Evolutionary conservation across 2,113 vertebrate species (phyloP).

Genomic region (Scomber colias): DNA sequence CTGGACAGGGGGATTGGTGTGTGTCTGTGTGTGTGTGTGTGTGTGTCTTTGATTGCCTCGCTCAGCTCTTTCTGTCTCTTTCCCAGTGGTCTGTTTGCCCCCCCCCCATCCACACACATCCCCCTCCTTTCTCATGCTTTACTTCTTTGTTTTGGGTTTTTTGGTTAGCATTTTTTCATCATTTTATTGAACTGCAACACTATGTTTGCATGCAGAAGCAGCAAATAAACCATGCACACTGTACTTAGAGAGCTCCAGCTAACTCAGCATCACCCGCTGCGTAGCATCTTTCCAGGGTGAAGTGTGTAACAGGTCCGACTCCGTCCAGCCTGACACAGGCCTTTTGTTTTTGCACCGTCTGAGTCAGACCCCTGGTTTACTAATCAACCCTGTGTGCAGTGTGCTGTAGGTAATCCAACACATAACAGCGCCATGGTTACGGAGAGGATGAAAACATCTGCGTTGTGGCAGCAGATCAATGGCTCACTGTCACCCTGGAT

Average conservation of each 20-base stretch:
- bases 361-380: slow-evolving; percentile 61
- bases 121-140: slow-evolving; percentile 23
- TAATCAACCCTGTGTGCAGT: slow-evolving; percentile 65
- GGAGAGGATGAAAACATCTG: slow-evolving; percentile 79
- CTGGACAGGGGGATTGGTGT: slow-evolving; percentile 67
- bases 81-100: slow-evolving; percentile 30
- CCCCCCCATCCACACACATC: background rate
- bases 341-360: slow-evolving; percentile 43
- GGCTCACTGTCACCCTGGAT: slow-evolving; percentile 79
- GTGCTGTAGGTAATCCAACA: slow-evolving; percentile 75
- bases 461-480: slow-evolving; percentile 81
- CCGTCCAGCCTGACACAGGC: slow-evolving; percentile 17
- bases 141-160: slow-evolving; percentile 18
- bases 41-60: slow-evolving; percentile 27
- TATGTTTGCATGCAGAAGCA: background rate
- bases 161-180: slow-evolving; percentile 5
- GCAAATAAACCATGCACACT: background rate
- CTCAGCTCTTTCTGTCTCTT: slow-evolving; percentile 43
- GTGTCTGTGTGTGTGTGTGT: slow-evolving; percentile 3
- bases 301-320: slow-evolving; percentile 12
- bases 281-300: slow-evolving; percentile 7
- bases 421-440: slow-evolving; percentile 76
- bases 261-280: slow-evolving; percentile 27
- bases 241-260: background rate
- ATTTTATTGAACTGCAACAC: slow-evolving; percentile 8